phyloP scores from a whole-genome alignment of 2,113 vertebrate species.

The Benitochromis conjunctus region DNA sequence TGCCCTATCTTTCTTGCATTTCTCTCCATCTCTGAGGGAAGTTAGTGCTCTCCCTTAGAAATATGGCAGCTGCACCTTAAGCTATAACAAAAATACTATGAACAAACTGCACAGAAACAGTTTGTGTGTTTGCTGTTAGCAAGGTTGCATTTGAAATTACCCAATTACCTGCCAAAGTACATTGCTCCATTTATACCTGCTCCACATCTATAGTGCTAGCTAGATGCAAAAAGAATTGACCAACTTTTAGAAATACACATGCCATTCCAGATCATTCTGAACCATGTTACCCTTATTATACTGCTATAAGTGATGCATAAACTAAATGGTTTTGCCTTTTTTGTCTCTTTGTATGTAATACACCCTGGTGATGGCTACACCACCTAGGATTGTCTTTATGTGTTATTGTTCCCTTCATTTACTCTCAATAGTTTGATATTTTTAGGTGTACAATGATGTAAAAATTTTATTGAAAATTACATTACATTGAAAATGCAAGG shows the following conservation, averaged over 20 bases:
- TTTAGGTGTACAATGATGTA: background rate
- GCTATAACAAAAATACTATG: background rate
- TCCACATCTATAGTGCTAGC: background rate
- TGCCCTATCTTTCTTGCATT: background rate
- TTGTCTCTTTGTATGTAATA: background rate
- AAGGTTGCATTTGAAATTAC: background rate
- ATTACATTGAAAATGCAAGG: background rate
- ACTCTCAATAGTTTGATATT: background rate
- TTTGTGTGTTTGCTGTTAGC: background rate
- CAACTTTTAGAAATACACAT: background rate
- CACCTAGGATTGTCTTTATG: background rate
- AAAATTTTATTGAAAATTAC: too few relatives aligned
- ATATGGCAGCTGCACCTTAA: background rate
- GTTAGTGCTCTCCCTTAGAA: background rate
- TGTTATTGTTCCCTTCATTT: background rate
- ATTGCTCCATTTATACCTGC: background rate
- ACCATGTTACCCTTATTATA: background rate
- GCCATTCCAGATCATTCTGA: background rate
- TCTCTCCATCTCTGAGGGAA: background rate
- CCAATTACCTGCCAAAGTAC: background rate
- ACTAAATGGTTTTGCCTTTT: background rate
- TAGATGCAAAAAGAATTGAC: background rate
- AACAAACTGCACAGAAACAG: background rate
- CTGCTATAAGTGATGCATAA: background rate
- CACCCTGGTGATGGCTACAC: background rate